phyloP scores from a whole-genome alignment of 2,113 vertebrate genomes.

The pig (Sus scrofa) region DNA sequence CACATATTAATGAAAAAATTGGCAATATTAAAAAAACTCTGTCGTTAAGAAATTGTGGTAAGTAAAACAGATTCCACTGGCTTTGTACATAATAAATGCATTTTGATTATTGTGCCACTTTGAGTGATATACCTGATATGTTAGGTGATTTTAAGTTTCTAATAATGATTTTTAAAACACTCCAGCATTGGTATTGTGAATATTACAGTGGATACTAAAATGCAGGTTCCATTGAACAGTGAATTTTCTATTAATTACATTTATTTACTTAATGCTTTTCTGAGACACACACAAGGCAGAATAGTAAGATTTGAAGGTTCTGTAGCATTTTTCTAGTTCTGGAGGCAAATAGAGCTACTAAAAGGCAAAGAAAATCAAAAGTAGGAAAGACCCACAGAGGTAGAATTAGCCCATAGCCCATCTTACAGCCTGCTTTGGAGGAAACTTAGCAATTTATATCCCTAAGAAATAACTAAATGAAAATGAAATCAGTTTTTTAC shows the following conservation, averaged over 20 bases:
- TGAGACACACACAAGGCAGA: background rate
- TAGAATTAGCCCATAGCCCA: background rate
- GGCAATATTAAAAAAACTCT: conserved; percentile 84
- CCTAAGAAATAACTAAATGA: conserved; percentile 1
- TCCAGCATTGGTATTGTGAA: background rate
- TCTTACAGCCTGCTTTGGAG: background rate
- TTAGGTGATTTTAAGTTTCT: conserved; percentile 57
- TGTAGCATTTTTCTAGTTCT: background rate
- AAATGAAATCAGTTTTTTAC: background rate
- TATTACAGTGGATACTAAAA: conserved; percentile 29
- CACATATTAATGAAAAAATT: conserved; percentile 86
- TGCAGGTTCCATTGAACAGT: background rate
- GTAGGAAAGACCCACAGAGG: background rate
- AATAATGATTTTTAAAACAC: conserved; percentile 14
- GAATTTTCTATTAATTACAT: background rate
- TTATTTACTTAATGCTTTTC: background rate
- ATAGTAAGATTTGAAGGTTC: background rate
- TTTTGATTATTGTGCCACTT: conserved; percentile 38
- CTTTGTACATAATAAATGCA: background rate
- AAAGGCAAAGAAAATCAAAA: background rate
- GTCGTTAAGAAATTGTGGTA: conserved; percentile 87
- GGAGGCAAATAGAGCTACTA: background rate
- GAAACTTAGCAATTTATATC: background rate
- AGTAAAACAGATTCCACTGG: conserved; percentile 59
- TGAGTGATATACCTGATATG: background rate